These are phyloP conservation scores for Bugula neritina DNA, from an alignment of 2,888 invertebrate species.

Conservation along the genomic window DNA sequence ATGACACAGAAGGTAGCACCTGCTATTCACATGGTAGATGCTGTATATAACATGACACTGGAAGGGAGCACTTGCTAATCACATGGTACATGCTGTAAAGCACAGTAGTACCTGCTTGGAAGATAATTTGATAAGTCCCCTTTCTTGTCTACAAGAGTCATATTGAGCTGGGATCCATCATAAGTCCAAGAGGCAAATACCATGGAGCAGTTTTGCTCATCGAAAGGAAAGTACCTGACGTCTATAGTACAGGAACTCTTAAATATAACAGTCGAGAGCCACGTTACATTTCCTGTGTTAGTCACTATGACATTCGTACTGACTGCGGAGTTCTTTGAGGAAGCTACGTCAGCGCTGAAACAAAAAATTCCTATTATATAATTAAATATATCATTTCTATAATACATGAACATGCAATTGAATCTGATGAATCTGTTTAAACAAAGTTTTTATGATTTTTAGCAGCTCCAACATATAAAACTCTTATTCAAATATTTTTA, in stretches of 20 bases:
- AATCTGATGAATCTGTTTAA: too few relatives aligned
- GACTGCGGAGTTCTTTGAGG: slow-evolving; percentile 46
- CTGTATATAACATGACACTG: too few relatives aligned
- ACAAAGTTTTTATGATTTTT: too few relatives aligned
- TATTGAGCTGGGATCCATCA: slow-evolving; percentile 55
- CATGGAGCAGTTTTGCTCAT: slow-evolving; percentile 58
- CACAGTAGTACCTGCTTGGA: slow-evolving; percentile 71
- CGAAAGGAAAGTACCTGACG: slow-evolving; percentile 59
- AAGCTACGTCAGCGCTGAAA: slow-evolving; percentile 50
- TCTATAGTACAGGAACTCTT: slow-evolving; percentile 57
- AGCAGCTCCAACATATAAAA: too few relatives aligned
- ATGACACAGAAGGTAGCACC: too few relatives aligned
- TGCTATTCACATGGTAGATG: too few relatives aligned
- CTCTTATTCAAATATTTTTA: too few relatives aligned
- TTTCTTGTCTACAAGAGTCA: slow-evolving; percentile 59
- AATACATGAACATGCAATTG: too few relatives aligned
- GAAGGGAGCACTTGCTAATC: too few relatives aligned
- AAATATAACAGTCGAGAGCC: slow-evolving; percentile 59
- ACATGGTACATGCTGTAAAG: too few relatives aligned
- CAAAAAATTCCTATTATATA: slow-evolving; percentile 72
- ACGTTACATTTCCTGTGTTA: slow-evolving; percentile 58
- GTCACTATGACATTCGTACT: slow-evolving; percentile 59
- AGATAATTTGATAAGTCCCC: slow-evolving; percentile 84
- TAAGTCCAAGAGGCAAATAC: slow-evolving; percentile 60
- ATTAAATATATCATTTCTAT: too few relatives aligned